Evolutionary conservation across 2,888 invertebrate species (phyloP), one percentile per base, ranked within the genome.

Genomic region (Chrysopilus asiliformis): DNA sequence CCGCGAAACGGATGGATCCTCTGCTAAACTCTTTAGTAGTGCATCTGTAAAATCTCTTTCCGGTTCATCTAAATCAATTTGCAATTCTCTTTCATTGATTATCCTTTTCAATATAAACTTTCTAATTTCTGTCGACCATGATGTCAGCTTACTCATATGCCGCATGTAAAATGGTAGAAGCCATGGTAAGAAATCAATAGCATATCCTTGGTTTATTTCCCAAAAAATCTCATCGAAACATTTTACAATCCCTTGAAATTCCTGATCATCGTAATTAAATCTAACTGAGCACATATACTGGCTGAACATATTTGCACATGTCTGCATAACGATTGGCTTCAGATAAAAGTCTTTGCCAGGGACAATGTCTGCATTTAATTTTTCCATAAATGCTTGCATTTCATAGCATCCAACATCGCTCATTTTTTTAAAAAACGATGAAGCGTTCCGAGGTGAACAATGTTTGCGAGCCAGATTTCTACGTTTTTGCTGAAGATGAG

Each of bases 151-250:
- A 3, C 71, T 67, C 64, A 83, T 71, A 49, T 84, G 79, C 3
- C 67, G 65, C 3, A 62, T 62, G 56, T 83, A 85, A 41, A 84
- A 72, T 0, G 83, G 83, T 2, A 73, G 65, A 0, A 89, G 57
- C 79, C 82, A 85, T 0, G 89, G 89, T 15, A 90, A 53, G 51
- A 89, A 89, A 51, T 90, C 90, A 0, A 87, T 72, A 0, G 84
- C 81, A 55, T 85, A 86, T 0, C 86, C 86, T 50, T 85, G 84
- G 57, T 89, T 90, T 44, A 90, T 86, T 53, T 89, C 87, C 79
- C 83, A 86, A 64, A 90, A 90, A 34, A 90, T 85, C 48, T 82
- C 79, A 49, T 89, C 89, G 55, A 87, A 89, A 39, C 69, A 71
- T 16, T 74, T 65, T 0, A 84, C 80, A 5, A 79, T 68, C 38